Conservation (phyloP, 2,113 vertebrate species). For the Nannospalax galili region DNA sequence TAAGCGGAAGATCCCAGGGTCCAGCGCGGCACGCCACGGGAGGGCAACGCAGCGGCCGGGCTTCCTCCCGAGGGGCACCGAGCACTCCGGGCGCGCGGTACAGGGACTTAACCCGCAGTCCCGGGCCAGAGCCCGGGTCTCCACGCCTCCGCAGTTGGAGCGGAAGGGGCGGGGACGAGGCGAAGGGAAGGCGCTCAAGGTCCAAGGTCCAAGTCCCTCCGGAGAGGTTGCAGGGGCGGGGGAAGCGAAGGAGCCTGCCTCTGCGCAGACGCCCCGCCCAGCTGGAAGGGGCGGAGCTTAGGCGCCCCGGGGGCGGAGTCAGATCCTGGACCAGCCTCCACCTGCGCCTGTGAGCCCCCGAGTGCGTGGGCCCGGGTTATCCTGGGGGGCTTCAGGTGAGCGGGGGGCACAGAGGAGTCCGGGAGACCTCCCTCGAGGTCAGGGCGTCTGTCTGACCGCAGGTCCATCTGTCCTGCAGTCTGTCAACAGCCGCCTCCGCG, state of each 20-base stretch:
- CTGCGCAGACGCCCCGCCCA: conserved; percentile 46
- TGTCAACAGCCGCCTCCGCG: conserved; percentile 27
- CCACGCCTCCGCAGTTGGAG: not conserved
- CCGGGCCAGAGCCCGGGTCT: not conserved
- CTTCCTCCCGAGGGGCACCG: not conserved
- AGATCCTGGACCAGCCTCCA: conserved; percentile 48
- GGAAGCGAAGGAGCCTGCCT: not conserved
- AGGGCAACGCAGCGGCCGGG: not conserved
- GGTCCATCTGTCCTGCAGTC: conserved; percentile 30
- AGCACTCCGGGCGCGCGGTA: not conserved
- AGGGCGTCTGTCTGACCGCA: not conserved
- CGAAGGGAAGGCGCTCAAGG: accelerated
- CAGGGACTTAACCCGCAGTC: not conserved
- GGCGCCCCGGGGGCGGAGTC: conserved; percentile 36
- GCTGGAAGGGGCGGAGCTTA: conserved; percentile 28
- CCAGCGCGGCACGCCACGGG: not conserved
- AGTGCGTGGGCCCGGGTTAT: conserved; percentile 4
- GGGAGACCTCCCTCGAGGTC: conserved; percentile 29
- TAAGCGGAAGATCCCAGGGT: conserved; percentile 60
- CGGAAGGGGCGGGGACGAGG: not conserved
- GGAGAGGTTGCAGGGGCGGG: too few relatives aligned
- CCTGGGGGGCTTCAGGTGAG: conserved; percentile 77
- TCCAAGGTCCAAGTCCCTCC: accelerated
- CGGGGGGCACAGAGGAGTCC: not conserved
- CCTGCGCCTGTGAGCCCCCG: not conserved